Evolutionary conservation across 2,888 invertebrate species (phyloP), one percentile per base, ranked within the genome.

Genomic region (Eilema caniola): DNA sequence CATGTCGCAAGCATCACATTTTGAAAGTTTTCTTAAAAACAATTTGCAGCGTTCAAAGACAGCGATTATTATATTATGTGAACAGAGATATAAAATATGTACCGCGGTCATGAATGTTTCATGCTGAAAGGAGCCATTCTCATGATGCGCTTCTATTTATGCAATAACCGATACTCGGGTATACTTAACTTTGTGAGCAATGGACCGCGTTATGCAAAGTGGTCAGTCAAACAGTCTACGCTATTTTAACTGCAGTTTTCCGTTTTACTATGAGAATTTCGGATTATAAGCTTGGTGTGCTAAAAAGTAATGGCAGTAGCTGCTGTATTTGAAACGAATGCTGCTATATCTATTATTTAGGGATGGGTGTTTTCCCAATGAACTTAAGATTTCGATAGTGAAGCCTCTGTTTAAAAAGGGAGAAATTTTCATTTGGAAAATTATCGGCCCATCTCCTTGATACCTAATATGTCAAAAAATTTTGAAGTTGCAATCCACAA

Each of bases 91-190:
- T 78, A 74, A 75, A 77, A 73, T 76, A 73, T 79, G 70, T 73
- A 71, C 57, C 37, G 60, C 53, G 20, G 63, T 81, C 75, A 84
- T 84, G 83, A 83, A 84, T 84, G 78, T 83, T 84, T 83, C 79
- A 84, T 84, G 67, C 67, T 67, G 66, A 73, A 76, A 71, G 74
- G 66, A 80, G 75, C 73, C 67, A 74, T 71, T 70, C 67, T 62
- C 47, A 33, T 68, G 72, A 77, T 71, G 74, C 78, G 69, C 73
- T 31, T 71, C 75, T 78, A 74, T 81, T 80, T 81, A 80, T 84
- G 78, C 78, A 77, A 80, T 82, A 82, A 80, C 80, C 68, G 62
- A 71, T 73, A 73, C 71, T 65, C 11, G 47, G 28, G 47, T 73
- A 56, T 67, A 71, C 69, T 82, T 80, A 75, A 74, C 76, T 80